Evolutionary conservation across 2,888 invertebrate species (phyloP).

Genomic region (Platycheirus albimanus): DNA sequence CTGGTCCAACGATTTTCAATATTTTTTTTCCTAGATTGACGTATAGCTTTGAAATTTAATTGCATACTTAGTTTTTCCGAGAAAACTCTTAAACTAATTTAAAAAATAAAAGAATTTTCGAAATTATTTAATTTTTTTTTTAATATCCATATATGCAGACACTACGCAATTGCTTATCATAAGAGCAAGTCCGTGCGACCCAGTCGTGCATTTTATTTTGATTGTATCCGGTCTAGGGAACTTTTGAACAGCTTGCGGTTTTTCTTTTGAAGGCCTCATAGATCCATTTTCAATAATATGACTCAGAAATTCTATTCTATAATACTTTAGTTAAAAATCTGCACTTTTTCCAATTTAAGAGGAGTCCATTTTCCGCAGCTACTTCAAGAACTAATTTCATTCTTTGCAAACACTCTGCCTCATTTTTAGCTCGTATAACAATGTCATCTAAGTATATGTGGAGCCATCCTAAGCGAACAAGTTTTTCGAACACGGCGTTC

Average conservation of each 20-base stretch:
- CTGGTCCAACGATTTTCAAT: no score
- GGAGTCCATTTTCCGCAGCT: slow-evolving; percentile 11
- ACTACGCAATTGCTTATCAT: no score
- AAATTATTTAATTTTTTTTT: no score
- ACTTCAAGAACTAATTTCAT: slow-evolving; percentile 44
- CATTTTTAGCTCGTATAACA: not conserved
- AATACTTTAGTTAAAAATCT: not conserved
- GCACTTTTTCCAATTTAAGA: slow-evolving; percentile 2
- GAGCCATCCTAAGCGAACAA: not conserved
- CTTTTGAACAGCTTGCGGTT: slow-evolving; percentile 75
- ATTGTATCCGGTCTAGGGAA: no score
- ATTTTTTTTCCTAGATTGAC: no score
- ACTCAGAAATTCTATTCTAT: slow-evolving; percentile 74
- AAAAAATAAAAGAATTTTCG: no score
- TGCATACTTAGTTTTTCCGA: no score
- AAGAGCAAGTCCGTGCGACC: no score
- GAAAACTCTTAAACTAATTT: no score
- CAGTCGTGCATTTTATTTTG: no score
- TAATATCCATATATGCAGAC: no score
- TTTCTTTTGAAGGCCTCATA: slow-evolving; percentile 73
- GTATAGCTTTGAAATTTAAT: no score
- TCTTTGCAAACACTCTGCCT: not conserved
- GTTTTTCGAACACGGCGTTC: slow-evolving; percentile 11
- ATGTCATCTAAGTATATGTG: slow-evolving; percentile 1
- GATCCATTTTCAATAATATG: slow-evolving; percentile 18